Percentiles rank a stretch among this genome's conserved stretches.
Evolutionary conservation across 2,797 vertebrate species (phyloP).

Genomic region (Clarias fuscus): DNA sequence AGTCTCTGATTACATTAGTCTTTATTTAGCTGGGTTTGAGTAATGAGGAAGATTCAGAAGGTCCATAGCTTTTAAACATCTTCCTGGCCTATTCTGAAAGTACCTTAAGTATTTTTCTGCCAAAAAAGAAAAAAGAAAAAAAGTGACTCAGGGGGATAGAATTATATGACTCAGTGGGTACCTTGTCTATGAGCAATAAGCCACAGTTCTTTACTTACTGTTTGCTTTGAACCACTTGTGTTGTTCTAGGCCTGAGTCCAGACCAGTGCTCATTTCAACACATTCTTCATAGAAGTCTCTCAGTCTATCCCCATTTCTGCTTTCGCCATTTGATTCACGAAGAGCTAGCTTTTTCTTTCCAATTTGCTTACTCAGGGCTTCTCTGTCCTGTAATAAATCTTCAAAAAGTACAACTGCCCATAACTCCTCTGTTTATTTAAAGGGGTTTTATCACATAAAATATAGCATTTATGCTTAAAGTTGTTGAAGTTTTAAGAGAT

Average conservation of each 20-base stretch:
- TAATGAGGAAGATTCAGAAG: background rate
- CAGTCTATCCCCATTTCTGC: constrained; percentile 67
- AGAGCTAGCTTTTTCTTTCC: constrained; percentile 59
- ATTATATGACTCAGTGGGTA: constrained; percentile 55
- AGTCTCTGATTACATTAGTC: background rate
- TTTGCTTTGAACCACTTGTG: constrained; percentile 76
- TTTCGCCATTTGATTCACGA: constrained; percentile 67
- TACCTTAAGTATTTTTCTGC: constrained; percentile 41
- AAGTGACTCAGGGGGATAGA: constrained; percentile 66
- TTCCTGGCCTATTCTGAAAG: background rate
- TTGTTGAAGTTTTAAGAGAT: constrained; percentile 29
- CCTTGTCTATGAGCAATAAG: constrained; percentile 60
- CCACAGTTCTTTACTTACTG: constrained; percentile 72
- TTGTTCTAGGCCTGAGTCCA: constrained; percentile 73
- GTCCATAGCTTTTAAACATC: background rate
- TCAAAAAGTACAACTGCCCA: constrained; percentile 53
- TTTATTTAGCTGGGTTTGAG: background rate
- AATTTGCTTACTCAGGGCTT: constrained; percentile 67
- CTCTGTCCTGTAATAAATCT: constrained; percentile 72
- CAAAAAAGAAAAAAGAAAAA: constrained; percentile 38
- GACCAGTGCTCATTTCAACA: constrained; percentile 71
- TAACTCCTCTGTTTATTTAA: constrained; percentile 43
- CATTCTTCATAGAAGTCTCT: constrained; percentile 76
- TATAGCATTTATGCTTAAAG: constrained; percentile 49
- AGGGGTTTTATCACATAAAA: constrained; percentile 55